Conservation (phyloP, 2,113 vertebrate genomes). For the Albula goreensis region DNA sequence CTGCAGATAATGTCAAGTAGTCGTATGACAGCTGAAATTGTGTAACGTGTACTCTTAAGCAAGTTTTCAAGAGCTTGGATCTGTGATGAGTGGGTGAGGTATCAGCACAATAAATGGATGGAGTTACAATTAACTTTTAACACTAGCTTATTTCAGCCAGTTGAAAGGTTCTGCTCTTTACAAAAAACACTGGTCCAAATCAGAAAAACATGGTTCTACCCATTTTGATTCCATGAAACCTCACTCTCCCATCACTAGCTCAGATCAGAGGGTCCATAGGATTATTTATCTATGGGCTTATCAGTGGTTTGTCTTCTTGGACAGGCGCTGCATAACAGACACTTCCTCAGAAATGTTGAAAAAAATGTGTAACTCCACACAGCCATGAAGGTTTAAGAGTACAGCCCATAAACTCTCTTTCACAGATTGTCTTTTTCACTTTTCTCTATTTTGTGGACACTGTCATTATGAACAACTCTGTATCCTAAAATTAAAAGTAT, state of each 20-base stretch:
- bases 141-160: too few relatives aligned
- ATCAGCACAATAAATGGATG: too few relatives aligned
- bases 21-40: not conserved
- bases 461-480: conserved; percentile 45
- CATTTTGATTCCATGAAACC: not conserved
- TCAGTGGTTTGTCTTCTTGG: too few relatives aligned
- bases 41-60: not conserved
- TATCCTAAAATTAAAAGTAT: conserved; percentile 48
- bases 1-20: not conserved
- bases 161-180: too few relatives aligned
- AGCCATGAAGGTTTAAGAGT: conserved; percentile 37
- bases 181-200: too few relatives aligned
- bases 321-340: too few relatives aligned
- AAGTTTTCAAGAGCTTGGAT: not conserved
- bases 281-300: too few relatives aligned
- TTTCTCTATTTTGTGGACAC: conserved; percentile 40
- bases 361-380: not conserved
- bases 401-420: conserved; percentile 38
- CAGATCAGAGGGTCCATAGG: not conserved
- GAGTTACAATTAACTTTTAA: too few relatives aligned
- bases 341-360: not conserved
- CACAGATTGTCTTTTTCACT: conserved; percentile 31
- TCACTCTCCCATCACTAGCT: not conserved
- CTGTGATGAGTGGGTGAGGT: too few relatives aligned
- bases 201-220: too few relatives aligned